Evolutionary conservation across 2,113 vertebrate genomes (phyloP).

Genomic region (Neofelis nebulosa): DNA sequence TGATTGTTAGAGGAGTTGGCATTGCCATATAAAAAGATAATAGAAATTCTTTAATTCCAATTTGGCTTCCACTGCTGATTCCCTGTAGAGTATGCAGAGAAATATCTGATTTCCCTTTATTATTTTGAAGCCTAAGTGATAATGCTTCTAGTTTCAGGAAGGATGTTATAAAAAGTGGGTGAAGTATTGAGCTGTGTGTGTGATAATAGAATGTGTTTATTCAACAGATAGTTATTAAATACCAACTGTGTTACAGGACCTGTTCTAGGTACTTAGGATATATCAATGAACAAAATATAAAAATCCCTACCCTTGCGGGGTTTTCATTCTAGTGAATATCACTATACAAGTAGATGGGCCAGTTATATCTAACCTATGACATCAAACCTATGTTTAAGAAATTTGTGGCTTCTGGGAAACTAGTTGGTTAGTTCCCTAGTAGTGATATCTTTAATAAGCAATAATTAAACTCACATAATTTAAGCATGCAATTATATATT

Average conservation of each 20-base stretch:
- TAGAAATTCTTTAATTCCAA: constrained; percentile 49
- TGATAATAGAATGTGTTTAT: constrained; percentile 7
- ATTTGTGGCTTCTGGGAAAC: constrained; percentile 9
- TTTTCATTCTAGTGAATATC: constrained; percentile 41
- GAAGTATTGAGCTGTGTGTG: not conserved
- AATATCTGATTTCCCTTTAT: constrained; percentile 50
- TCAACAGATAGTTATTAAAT: not conserved
- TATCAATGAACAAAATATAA: constrained; percentile 12
- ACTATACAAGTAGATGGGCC: not conserved
- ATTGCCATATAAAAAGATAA: constrained; percentile 49
- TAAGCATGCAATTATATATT: constrained; percentile 33
- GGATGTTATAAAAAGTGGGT: constrained; percentile 40
- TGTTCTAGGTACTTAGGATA: not conserved
- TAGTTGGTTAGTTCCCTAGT: constrained; percentile 30
- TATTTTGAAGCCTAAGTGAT: constrained; percentile 54
- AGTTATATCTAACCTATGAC: constrained; percentile 11
- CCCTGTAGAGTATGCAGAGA: constrained; percentile 4
- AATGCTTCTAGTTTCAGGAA: constrained; percentile 50
- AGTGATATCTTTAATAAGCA: constrained; percentile 15
- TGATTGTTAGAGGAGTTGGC: constrained; percentile 47
- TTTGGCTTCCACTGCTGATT: constrained; percentile 57
- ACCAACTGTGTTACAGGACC: not conserved
- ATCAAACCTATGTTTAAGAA: constrained; percentile 25
- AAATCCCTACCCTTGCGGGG: not conserved
- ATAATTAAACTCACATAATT: not conserved